These are phyloP conservation scores for Cygnus olor DNA, from an alignment of 2,797 vertebrate genomes.

Conservation along the genomic window DNA sequence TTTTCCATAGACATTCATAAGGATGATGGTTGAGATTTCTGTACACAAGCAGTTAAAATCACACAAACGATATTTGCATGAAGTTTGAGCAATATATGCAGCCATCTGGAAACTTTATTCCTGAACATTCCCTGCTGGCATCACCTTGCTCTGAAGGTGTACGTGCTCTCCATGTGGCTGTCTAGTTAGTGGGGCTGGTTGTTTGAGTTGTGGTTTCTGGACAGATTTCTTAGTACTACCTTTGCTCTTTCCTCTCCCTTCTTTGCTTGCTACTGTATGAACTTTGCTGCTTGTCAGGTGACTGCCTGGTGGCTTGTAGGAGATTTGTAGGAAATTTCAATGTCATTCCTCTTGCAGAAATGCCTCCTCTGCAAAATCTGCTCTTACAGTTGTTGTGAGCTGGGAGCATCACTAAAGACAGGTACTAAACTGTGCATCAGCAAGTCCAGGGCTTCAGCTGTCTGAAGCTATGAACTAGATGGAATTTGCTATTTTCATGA, in stretches of 20 bases:
- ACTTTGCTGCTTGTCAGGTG: conserved; percentile 36
- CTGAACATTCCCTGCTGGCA: conserved; percentile 34
- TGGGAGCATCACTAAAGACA: not conserved
- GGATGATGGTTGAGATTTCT: not conserved
- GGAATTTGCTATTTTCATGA: conserved; percentile 1
- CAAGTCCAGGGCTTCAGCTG: not conserved
- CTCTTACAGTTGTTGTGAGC: not conserved
- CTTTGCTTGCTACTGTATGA: conserved; percentile 6
- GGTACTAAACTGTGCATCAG: not conserved
- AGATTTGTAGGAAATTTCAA: conserved; percentile 26
- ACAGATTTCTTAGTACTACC: not conserved
- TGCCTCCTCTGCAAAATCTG: conserved; percentile 28
- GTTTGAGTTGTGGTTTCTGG: conserved; percentile 41
- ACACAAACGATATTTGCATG: conserved; percentile 11
- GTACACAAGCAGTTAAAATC: conserved; percentile 31
- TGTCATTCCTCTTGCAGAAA: conserved; percentile 7
- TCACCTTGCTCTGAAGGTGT: conserved; percentile 51
- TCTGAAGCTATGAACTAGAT: not conserved
- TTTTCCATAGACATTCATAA: not conserved
- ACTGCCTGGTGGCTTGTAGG: not conserved
- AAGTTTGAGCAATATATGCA: conserved; percentile 42
- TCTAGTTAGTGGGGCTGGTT: conserved; percentile 16
- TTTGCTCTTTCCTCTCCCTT: not conserved
- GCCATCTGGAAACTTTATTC: conserved; percentile 48
- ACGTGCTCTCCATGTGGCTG: conserved; percentile 32